These are phyloP conservation scores for Ranitomeya variabilis DNA, from an alignment of 2,113 vertebrate genomes.

Conservation along the genomic window DNA sequence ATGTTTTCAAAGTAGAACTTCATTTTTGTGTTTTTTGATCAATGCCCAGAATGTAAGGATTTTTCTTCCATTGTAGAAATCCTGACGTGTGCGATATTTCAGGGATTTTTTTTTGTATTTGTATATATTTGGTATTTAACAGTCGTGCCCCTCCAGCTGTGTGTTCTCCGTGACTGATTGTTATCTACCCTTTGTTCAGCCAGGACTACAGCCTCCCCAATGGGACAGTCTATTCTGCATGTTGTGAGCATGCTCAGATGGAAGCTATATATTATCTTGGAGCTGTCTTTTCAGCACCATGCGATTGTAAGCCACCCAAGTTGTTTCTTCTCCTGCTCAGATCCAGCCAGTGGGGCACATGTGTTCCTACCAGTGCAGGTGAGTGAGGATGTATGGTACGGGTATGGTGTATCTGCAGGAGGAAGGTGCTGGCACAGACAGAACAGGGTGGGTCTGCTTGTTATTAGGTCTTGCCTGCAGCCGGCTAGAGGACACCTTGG, in stretches of 20 bases:
- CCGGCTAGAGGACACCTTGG: constrained; percentile 53
- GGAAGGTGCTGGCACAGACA: not conserved
- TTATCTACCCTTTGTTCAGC: constrained; percentile 42
- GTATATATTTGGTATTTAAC: not conserved
- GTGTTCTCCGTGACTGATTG: constrained; percentile 16
- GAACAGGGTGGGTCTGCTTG: constrained; percentile 38
- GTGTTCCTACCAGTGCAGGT: constrained; percentile 46
- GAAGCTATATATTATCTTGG: constrained; percentile 7
- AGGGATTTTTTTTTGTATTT: not conserved
- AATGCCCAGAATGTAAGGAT: not conserved
- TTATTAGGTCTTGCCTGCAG: constrained; percentile 30
- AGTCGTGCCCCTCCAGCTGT: constrained; percentile 3
- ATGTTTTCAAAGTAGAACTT: not conserved
- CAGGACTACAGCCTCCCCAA: constrained; percentile 40
- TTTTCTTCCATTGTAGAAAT: not conserved
- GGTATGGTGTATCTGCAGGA: not conserved
- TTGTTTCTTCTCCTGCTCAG: constrained; percentile 16
- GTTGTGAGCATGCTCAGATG: constrained; percentile 58
- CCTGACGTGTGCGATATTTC: no score
- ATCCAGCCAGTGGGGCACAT: not conserved
- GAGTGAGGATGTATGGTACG: not conserved
- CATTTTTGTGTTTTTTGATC: not conserved
- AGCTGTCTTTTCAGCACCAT: constrained; percentile 69
- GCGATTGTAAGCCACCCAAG: constrained; percentile 19
- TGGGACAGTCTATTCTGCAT: constrained; percentile 50